Percentiles rank a stretch among this genome's conserved stretches.
These are phyloP conservation scores for Solenopsis invicta DNA, from an alignment of 1,140 invertebrate genomes.

Conservation along the genomic window DNA sequence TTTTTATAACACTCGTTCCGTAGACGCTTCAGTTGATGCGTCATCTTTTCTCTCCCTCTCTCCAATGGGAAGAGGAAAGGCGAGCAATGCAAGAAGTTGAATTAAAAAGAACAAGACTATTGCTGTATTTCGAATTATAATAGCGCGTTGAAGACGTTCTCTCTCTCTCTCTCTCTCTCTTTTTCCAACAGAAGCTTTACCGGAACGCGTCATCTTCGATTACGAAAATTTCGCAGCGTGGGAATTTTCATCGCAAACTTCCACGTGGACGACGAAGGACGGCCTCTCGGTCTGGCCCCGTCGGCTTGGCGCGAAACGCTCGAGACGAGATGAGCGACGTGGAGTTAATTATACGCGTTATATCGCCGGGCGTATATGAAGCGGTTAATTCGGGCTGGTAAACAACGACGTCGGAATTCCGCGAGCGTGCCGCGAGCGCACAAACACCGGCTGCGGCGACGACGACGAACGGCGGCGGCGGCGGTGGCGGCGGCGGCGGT, in stretches of 20 bases:
- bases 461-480: too few relatives aligned
- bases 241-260: slow-evolving; percentile 1
- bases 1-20: not conserved
- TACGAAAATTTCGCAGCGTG: not conserved
- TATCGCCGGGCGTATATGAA: slow-evolving; percentile 58
- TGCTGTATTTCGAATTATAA: too few relatives aligned
- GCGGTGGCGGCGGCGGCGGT: too few relatives aligned
- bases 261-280: not conserved
- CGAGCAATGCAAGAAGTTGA: too few relatives aligned
- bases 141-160: too few relatives aligned
- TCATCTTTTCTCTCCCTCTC: too few relatives aligned
- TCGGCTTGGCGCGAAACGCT: slow-evolving; percentile 32
- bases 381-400: slow-evolving; percentile 62
- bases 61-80: too few relatives aligned
- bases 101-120: too few relatives aligned
- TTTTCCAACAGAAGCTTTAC: too few relatives aligned
- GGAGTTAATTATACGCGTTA: slow-evolving; percentile 60
- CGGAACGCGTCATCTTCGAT: not conserved
- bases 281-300: not conserved
- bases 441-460: slow-evolving; percentile 41
- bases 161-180: too few relatives aligned
- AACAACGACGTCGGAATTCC: slow-evolving; percentile 60
- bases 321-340: slow-evolving; percentile 59
- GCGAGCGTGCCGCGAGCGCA: slow-evolving; percentile 50
- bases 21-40: not conserved